Evolutionary conservation across 2,113 vertebrate species (phyloP).

Genomic region (Mobula birostris): DNA sequence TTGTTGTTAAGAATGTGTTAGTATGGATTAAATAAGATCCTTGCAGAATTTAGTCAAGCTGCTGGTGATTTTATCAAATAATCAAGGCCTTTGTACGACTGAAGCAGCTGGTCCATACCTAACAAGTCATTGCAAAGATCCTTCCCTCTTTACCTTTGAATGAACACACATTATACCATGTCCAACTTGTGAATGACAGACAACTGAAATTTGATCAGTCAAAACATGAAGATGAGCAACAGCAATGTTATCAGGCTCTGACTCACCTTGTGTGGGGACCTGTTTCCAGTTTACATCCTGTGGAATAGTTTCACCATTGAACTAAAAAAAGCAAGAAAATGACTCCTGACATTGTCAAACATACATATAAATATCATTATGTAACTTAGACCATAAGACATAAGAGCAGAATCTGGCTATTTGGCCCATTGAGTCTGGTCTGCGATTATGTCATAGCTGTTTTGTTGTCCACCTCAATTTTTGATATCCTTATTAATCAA

Average conservation of each 20-base stretch:
- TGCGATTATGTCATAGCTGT: too few relatives aligned
- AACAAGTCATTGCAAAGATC: constrained; percentile 17
- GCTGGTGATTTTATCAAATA: constrained; percentile 10
- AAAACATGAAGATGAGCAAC: constrained; percentile 6
- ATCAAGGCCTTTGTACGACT: background rate
- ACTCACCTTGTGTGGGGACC: background rate
- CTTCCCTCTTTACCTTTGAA: background rate
- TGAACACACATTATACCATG: background rate
- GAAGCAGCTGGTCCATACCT: background rate
- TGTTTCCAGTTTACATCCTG: background rate
- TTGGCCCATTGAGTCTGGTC: too few relatives aligned
- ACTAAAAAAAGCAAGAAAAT: constrained; percentile 12
- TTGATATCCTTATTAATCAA: too few relatives aligned
- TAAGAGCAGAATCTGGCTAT: too few relatives aligned
- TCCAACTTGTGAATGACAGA: background rate
- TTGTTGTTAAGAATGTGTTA: background rate
- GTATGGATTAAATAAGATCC: background rate
- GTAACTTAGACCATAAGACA: too few relatives aligned
- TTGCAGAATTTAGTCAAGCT: background rate
- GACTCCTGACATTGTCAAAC: background rate
- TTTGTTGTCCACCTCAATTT: too few relatives aligned
- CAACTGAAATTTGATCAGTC: constrained; percentile 26
- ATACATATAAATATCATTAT: background rate
- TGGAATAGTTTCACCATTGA: background rate
- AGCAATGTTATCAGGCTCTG: constrained; percentile 8